phyloP scores from a whole-genome alignment of 1,140 invertebrate genomes.

The Trigoniulus corallinus region DNA sequence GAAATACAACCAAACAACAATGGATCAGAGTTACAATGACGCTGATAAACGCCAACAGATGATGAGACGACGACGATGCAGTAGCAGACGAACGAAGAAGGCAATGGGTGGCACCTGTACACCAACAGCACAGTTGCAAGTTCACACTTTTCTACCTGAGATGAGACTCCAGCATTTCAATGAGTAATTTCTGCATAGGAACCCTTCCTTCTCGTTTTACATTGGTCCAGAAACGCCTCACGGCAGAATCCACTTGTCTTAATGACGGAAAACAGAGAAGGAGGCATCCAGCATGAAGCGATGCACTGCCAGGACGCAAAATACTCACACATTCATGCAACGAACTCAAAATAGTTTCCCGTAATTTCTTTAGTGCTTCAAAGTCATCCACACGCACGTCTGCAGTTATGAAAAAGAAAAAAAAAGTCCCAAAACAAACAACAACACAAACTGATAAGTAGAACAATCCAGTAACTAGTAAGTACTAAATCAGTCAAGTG shows the following conservation, averaged over 20 bases:
- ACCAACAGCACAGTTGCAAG: too few relatives aligned
- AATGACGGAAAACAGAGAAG: slow-evolving; percentile 74
- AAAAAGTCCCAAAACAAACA: neutral
- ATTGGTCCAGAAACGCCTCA: slow-evolving; percentile 75
- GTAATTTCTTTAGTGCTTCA: slow-evolving; percentile 61
- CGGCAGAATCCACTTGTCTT: slow-evolving; percentile 69
- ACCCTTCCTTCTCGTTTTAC: slow-evolving; percentile 74
- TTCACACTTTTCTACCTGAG: slow-evolving; percentile 33
- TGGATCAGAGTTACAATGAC: too few relatives aligned
- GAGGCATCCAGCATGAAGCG: slow-evolving; percentile 60
- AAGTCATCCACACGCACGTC: slow-evolving; percentile 77
- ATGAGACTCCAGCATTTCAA: slow-evolving; percentile 85
- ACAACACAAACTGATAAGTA: too few relatives aligned
- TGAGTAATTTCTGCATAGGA: slow-evolving; percentile 89
- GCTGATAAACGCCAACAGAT: too few relatives aligned
- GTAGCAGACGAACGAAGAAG: too few relatives aligned
- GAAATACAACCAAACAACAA: too few relatives aligned
- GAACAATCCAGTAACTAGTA: too few relatives aligned
- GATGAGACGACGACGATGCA: too few relatives aligned
- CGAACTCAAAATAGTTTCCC: slow-evolving; percentile 67
- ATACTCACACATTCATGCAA: slow-evolving; percentile 69
- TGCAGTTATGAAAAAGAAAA: slow-evolving; percentile 23
- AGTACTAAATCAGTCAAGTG: too few relatives aligned
- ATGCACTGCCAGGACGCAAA: slow-evolving; percentile 36
- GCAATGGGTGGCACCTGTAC: too few relatives aligned